Percentiles rank a stretch among this genome's conserved stretches.
These are phyloP conservation scores for Saxidomus purpurata DNA, from an alignment of 1,140 invertebrate species.

Conservation along the genomic window DNA sequence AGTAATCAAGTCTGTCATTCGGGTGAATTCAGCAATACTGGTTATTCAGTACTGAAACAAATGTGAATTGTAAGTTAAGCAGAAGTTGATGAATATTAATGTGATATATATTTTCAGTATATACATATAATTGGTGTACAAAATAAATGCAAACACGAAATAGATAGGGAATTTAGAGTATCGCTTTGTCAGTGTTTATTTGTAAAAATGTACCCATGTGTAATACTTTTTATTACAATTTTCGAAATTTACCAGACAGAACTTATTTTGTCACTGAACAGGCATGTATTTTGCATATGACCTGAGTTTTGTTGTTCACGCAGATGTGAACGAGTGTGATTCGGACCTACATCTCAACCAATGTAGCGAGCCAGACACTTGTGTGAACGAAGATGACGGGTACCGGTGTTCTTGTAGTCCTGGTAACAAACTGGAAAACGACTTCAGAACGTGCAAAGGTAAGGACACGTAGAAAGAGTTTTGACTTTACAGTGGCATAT, in stretches of 20 bases:
- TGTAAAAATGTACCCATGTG: neutral
- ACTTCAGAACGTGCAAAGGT: constrained; percentile 44
- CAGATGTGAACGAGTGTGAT: constrained; percentile 5
- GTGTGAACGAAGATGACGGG: neutral
- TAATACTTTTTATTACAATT: neutral
- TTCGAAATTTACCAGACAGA: neutral
- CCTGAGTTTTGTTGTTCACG: neutral
- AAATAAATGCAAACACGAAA: too few relatives aligned
- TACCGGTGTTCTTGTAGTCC: neutral
- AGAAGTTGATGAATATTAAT: too few relatives aligned
- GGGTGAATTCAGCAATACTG: too few relatives aligned
- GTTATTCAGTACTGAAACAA: too few relatives aligned
- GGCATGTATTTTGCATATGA: neutral
- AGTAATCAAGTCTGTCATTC: too few relatives aligned
- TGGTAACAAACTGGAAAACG: neutral
- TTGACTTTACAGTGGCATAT: neutral
- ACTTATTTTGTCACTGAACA: neutral
- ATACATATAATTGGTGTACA: too few relatives aligned
- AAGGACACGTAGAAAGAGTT: neutral
- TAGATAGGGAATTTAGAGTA: too few relatives aligned
- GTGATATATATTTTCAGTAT: too few relatives aligned
- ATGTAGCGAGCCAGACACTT: neutral
- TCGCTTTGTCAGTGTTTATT: neutral
- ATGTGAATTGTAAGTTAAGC: too few relatives aligned
- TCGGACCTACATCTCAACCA: neutral